Conservation (phyloP, 2,888 invertebrate genomes). For the Papilio gigon region DNA sequence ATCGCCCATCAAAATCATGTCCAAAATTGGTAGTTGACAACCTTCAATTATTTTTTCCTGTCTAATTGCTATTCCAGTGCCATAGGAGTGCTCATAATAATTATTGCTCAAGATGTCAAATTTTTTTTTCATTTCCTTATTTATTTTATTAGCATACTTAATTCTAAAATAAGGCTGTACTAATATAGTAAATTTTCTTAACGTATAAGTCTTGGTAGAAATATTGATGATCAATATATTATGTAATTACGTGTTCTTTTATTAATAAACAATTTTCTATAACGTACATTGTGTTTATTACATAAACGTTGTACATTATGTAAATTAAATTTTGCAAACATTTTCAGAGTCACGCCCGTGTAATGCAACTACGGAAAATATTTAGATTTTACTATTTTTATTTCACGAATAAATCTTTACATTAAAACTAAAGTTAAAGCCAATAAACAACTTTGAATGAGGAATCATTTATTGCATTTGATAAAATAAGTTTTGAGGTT, state of each 20-base stretch:
- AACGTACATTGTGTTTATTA: not conserved
- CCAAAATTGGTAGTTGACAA: not conserved
- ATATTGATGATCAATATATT: not conserved
- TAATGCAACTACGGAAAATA: slow-evolving; percentile 18
- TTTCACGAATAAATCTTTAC: not conserved
- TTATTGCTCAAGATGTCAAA: too few relatives aligned
- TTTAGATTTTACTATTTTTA: not conserved
- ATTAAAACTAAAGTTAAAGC: not conserved
- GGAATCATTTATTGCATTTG: not conserved
- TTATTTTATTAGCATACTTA: not conserved
- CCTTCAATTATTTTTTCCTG: not conserved
- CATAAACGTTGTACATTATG: not conserved
- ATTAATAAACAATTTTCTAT: not conserved
- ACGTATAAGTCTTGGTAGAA: not conserved
- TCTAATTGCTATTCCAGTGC: not conserved
- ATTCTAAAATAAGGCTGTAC: not conserved
- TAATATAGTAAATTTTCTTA: too few relatives aligned
- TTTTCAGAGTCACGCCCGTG: slow-evolving; percentile 29
- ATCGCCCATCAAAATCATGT: not conserved
- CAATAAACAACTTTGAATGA: not conserved
- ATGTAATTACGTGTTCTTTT: not conserved
- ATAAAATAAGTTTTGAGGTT: too few relatives aligned
- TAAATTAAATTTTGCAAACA: slow-evolving; percentile 6
- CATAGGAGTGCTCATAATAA: not conserved
- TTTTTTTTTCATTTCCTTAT: too few relatives aligned